These are phyloP conservation scores for Catagonus wagneri DNA, from an alignment of 2,113 vertebrate species.

Conservation along the genomic window DNA sequence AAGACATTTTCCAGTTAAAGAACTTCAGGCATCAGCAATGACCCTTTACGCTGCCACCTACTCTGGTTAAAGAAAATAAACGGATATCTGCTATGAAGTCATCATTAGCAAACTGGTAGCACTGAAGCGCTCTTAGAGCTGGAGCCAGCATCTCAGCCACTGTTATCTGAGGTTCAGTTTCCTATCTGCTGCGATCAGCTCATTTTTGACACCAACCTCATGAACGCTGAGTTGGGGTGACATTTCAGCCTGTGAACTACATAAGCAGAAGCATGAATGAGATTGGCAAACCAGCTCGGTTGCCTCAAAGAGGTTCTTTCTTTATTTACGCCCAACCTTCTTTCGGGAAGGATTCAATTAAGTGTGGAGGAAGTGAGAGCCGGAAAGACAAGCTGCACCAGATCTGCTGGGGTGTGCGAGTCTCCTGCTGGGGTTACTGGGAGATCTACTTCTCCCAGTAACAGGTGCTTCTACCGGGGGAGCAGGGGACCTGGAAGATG, in stretches of 20 bases:
- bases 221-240: not conserved
- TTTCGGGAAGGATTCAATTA: slow-evolving; percentile 21
- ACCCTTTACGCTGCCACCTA: not conserved
- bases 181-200: not conserved
- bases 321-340: not conserved
- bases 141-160: not conserved
- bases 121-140: not conserved
- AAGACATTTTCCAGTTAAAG: not conserved
- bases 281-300: not conserved
- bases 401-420: not conserved
- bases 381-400: not conserved
- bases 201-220: not conserved
- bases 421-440: no score
- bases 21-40: not conserved
- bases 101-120: not conserved
- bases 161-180: not conserved
- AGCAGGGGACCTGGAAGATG: not conserved
- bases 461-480: not conserved
- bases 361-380: not conserved
- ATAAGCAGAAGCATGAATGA: not conserved
- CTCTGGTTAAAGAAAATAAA: slow-evolving; percentile 1
- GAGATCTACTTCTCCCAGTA: not conserved
- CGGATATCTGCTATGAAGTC: not conserved
- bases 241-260: not conserved
- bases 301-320: not conserved